These are phyloP conservation scores for Thysanoteuthis rhombus DNA, from an alignment of 2,888 invertebrate species.

Conservation along the genomic window DNA sequence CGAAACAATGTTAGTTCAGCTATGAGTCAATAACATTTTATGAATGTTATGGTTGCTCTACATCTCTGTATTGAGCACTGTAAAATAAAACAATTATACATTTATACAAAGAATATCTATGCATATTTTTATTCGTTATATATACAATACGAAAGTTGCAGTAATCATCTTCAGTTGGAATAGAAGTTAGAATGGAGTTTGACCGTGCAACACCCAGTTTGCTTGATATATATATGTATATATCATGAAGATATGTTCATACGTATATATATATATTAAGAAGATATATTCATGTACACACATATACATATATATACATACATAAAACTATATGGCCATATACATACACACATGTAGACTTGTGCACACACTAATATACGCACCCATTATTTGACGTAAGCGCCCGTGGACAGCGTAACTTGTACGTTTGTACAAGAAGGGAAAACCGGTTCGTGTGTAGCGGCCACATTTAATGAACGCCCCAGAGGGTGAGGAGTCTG, in stretches of 20 bases:
- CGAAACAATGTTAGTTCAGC: too few species aligned
- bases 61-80: too few species aligned
- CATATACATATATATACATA: background rate
- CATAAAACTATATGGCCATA: background rate
- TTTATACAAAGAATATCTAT: too few species aligned
- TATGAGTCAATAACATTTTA: too few species aligned
- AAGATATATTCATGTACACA: background rate
- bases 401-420: background rate
- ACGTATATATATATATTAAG: background rate
- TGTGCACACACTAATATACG: background rate
- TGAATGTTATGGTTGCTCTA: too few species aligned
- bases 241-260: background rate
- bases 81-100: too few species aligned
- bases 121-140: too few species aligned
- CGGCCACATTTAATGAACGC: slow-evolving; percentile 12
- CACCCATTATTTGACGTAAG: background rate
- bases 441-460: background rate
- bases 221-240: too few species aligned
- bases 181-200: too few species aligned
- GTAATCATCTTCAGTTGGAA: too few species aligned
- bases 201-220: too few species aligned
- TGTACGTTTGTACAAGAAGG: background rate
- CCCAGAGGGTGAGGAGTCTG: background rate
- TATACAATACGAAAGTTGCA: too few species aligned
- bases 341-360: background rate